A percentile compares a stretch with the other conserved stretches of the same genome.
Conservation (phyloP, 2,888 invertebrate species). For the Scrobipalpa costella region DNA sequence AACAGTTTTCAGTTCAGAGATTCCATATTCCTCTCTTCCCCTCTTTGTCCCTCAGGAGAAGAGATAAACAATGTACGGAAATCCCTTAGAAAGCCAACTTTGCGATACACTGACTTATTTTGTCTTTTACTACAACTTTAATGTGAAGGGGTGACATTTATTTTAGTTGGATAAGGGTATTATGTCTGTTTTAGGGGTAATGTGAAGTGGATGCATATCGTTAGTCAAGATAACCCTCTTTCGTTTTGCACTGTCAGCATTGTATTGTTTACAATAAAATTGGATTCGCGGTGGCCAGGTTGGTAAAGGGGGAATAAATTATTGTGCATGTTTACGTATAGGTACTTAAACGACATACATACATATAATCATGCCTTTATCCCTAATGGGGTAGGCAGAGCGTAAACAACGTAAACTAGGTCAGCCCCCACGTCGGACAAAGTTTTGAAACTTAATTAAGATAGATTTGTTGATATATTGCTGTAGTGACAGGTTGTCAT, state of each 20-base stretch:
- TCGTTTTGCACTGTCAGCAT: conserved; percentile 12
- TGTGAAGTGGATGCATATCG: conserved; percentile 22
- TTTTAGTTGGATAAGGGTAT: conserved; percentile 40
- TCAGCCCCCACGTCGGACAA: no score
- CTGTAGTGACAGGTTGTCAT: no score
- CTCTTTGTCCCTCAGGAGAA: conserved; percentile 58
- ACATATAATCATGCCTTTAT: no score
- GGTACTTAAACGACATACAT: background rate
- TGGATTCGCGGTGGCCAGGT: background rate
- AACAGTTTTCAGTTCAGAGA: conserved; percentile 44
- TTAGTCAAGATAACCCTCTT: conserved; percentile 24
- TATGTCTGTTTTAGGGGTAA: conserved; percentile 21
- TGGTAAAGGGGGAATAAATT: background rate
- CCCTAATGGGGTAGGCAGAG: no score
- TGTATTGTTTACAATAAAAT: background rate
- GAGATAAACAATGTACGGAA: conserved; percentile 62
- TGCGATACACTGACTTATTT: conserved; percentile 53
- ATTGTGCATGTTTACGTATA: background rate
- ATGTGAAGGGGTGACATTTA: conserved; percentile 48
- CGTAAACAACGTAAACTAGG: no score
- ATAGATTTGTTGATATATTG: no score
- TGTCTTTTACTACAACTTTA: conserved; percentile 47
- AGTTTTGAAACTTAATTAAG: no score
- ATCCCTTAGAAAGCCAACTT: conserved; percentile 48
- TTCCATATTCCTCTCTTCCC: conserved; percentile 44